Conservation (phyloP, 2,113 vertebrate genomes). For the Heterotis niloticus region DNA sequence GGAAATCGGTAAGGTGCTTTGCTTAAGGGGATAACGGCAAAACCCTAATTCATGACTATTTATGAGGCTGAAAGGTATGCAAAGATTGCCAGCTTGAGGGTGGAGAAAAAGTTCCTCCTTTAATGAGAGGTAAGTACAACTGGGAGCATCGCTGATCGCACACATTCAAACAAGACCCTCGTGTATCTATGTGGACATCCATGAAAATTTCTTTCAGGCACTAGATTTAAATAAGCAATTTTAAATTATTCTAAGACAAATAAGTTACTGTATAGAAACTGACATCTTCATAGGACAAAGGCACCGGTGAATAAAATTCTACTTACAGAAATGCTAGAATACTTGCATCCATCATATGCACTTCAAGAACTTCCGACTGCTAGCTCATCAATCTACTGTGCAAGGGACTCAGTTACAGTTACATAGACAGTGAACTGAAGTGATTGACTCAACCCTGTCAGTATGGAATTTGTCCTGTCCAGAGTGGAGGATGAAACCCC, state of each 20-base stretch:
- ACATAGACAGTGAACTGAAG: background rate
- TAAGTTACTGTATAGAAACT: background rate
- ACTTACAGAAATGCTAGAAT: background rate
- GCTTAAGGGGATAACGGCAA: no score
- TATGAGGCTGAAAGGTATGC: background rate
- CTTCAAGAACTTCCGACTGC: background rate
- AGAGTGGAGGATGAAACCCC: background rate
- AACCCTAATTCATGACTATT: background rate
- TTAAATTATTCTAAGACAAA: background rate
- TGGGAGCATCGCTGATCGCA: background rate
- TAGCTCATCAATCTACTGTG: conserved; percentile 10
- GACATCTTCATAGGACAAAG: conserved; percentile 13
- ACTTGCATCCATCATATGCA: conserved; percentile 9
- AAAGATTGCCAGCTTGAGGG: background rate
- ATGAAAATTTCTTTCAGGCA: background rate
- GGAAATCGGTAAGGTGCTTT: no score
- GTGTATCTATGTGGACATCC: no score
- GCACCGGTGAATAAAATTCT: background rate
- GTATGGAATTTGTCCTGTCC: background rate
- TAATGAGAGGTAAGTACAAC: background rate
- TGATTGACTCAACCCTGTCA: conserved; percentile 15
- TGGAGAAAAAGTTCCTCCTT: background rate
- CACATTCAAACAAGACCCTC: background rate
- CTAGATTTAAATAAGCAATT: conserved; percentile 1
- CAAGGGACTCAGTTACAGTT: background rate